Base-by-base conservation (phyloP, 2,888 invertebrate genomes). In the Selenia dentaria region DNA sequence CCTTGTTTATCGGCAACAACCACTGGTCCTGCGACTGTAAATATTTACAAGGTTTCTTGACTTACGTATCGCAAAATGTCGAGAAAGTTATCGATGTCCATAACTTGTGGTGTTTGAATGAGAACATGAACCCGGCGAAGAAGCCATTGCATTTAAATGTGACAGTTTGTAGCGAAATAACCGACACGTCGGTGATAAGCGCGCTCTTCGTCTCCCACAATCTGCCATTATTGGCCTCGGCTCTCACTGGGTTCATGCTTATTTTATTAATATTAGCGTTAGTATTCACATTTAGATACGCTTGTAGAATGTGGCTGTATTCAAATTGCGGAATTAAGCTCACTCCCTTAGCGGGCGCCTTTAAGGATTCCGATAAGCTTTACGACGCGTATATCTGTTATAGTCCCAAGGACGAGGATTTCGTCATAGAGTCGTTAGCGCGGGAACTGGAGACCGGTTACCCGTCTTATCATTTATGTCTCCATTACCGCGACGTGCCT, bases 311-410 rank as follows among this genome's bases (percentile, higher is more conserved):
- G 79, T 97, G 97, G 97, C 91, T 97, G 54, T 97, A 96, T 83
- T 95, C 96, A 57, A 94, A 95, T 68, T 97, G 96, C 84, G 97
- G 97, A 16, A 94, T 97, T 50, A 93, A 96, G 58, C 92, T 97
- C 63, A 95, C 96, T 79, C 93, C 95, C 50, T 93, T 94, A 58
- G 92, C 93, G 53, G 91, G 93, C 45, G 92, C 92, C 51, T 94
- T 93, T 80, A 96, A 96, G 81, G 96, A 96, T 72, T 93, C 95
- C 61, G 96, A 97, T 79, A 96, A 96, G 77, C 92, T 96, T 54
- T 98, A 97, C 87, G 98, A 98, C 84, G 97, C 96, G 59, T 98
- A 98, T 87, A 95, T 98, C 51, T 94, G 97, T 74, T 98, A 98
- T 91, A 96, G 97, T 70, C 96, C 96, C 54, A 96, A 96, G 84